Percentiles rank a stretch among this genome's conserved stretches.
Conservation (phyloP, 2,797 vertebrate species). For the Pangasius sanitwongsei region DNA sequence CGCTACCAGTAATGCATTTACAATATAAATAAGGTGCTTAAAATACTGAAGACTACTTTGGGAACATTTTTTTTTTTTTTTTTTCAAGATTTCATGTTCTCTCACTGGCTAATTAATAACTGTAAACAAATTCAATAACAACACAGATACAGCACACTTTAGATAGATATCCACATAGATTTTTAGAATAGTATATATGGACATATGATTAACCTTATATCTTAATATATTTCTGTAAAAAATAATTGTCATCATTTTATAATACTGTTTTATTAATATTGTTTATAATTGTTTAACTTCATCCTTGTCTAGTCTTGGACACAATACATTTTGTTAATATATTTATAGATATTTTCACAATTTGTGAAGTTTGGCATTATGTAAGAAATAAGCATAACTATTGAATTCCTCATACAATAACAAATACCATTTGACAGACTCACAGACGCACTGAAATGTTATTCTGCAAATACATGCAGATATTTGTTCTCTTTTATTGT, state of each 20-base stretch:
- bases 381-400: constrained; percentile 13
- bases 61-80: neutral
- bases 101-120: neutral
- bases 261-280: neutral
- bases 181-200: neutral
- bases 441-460: neutral
- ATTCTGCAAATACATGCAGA: constrained; percentile 12
- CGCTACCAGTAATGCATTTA: neutral
- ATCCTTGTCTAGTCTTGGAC: neutral
- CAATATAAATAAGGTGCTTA: neutral
- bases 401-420: neutral
- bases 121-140: neutral
- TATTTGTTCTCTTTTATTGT: neutral
- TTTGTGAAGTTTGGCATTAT: neutral
- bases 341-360: neutral
- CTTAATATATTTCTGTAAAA: neutral
- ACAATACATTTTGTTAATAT: neutral
- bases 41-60: neutral
- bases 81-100: neutral
- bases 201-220: neutral
- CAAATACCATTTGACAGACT: constrained; percentile 5
- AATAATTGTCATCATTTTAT: neutral
- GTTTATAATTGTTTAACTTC: neutral
- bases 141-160: neutral
- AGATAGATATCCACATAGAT: neutral